phyloP scores from a whole-genome alignment of 2,888 invertebrate species.

The Phortica okadai region DNA sequence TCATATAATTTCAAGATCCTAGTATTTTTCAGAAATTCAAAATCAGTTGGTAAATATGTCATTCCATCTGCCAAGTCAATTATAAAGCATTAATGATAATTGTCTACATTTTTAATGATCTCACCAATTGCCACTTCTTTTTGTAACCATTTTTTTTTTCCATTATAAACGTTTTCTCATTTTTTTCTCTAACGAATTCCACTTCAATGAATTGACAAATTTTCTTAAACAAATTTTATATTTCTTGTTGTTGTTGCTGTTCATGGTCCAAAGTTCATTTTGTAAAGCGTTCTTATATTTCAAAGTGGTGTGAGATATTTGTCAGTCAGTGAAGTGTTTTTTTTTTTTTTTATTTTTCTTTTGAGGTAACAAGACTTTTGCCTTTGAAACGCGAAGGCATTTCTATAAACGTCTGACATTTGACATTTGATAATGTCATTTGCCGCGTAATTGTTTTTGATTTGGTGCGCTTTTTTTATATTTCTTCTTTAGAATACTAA shows the following conservation, averaged over 20 bases:
- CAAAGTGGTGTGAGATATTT: background rate
- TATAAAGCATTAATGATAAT: too few relatives aligned
- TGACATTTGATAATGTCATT: slow-evolving; percentile 20
- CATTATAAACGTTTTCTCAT: background rate
- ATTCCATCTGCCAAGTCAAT: too few relatives aligned
- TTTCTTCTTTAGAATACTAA: background rate
- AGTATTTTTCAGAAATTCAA: too few relatives aligned
- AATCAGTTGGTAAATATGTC: too few relatives aligned
- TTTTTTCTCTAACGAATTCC: slow-evolving; percentile 3
- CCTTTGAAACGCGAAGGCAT: background rate
- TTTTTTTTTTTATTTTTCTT: background rate
- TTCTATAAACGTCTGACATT: slow-evolving; percentile 7
- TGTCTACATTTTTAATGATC: too few relatives aligned
- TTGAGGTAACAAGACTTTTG: slow-evolving; percentile 2
- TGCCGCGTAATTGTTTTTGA: slow-evolving; percentile 17
- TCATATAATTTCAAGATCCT: too few relatives aligned
- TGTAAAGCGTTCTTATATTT: background rate
- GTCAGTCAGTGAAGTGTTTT: background rate
- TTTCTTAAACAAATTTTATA: background rate
- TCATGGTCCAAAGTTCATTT: slow-evolving; percentile 14
- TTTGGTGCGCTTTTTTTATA: slow-evolving; percentile 4
- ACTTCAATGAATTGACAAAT: slow-evolving; percentile 9
- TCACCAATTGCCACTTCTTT: too few relatives aligned
- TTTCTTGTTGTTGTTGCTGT: background rate
- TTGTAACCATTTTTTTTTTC: background rate